A percentile compares a stretch with the other conserved stretches of the same genome.
Evolutionary conservation across 2,113 vertebrate species (phyloP).

Genomic region (Prietella phreatophila): DNA sequence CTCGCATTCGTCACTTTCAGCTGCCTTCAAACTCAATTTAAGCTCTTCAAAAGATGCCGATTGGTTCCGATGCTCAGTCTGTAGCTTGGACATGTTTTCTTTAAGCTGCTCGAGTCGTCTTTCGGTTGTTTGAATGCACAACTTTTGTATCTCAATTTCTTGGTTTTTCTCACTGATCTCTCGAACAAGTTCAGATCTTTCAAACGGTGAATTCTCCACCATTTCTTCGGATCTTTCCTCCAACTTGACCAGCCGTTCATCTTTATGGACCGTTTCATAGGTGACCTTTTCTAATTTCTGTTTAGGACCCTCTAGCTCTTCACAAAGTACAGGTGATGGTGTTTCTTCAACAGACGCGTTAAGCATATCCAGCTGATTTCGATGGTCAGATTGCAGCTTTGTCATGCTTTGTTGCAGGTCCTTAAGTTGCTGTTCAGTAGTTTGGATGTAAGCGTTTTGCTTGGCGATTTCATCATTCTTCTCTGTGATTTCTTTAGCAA

Average conservation of each 20-base stretch:
- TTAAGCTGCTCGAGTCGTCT: constrained; percentile 50
- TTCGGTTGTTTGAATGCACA: constrained; percentile 46
- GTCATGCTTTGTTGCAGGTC: constrained; percentile 50
- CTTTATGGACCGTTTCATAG: constrained; percentile 55
- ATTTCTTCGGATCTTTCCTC: constrained; percentile 57
- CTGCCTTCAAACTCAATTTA: constrained; percentile 41
- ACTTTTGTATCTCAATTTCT: constrained; percentile 51
- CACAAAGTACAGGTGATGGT: constrained; percentile 47
- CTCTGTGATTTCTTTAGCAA: constrained; percentile 57
- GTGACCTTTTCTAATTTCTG: constrained; percentile 46
- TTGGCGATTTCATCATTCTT: constrained; percentile 56
- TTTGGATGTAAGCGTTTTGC: constrained; percentile 43
- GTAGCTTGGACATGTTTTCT: constrained; percentile 41
- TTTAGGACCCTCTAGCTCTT: constrained; percentile 57
- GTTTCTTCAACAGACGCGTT: constrained; percentile 53
- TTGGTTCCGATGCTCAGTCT: constrained; percentile 51
- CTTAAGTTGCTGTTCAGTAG: constrained; percentile 52
- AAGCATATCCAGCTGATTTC: constrained; percentile 53
- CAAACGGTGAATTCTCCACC: constrained; percentile 52
- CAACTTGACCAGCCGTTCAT: constrained; percentile 46
- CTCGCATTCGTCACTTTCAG: constrained; percentile 57
- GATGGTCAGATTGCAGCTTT: constrained; percentile 31
- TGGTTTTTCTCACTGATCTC: constrained; percentile 57
- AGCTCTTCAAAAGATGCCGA: constrained; percentile 49
- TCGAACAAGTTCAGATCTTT: constrained; percentile 58